Percentiles rank a stretch among this genome's conserved stretches.
phyloP scores from a whole-genome alignment of 1,140 invertebrate species.

The Eumaeus atala region DNA sequence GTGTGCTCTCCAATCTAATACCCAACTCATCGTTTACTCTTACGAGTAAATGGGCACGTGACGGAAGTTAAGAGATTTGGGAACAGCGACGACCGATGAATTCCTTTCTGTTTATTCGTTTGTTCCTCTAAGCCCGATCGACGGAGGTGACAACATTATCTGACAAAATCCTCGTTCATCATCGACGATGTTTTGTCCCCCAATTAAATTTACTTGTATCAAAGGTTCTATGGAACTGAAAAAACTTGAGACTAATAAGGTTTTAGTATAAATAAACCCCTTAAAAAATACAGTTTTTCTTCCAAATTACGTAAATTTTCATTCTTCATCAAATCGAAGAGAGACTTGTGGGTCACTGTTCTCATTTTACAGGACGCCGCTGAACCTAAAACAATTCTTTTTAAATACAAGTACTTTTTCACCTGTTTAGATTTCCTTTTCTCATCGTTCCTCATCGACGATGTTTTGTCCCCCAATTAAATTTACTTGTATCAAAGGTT shows the following conservation, averaged over 20 bases:
- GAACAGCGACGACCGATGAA: background rate
- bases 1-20: too few relatives aligned
- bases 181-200: constrained; percentile 1
- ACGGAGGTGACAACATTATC: background rate
- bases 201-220: constrained; percentile 1
- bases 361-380: constrained; percentile 1
- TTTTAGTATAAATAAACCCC: background rate
- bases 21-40: background rate
- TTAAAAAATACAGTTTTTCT: background rate
- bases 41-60: constrained; percentile 1
- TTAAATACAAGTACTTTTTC: too few relatives aligned
- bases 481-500: constrained; percentile 2
- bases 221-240: background rate
- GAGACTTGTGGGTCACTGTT: constrained; percentile 10
- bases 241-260: background rate
- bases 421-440: too few relatives aligned
- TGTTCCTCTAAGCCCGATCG: background rate
- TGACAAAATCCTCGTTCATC: constrained; percentile 1
- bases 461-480: constrained; percentile 4
- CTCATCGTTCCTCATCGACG: background rate
- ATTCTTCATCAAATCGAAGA: constrained; percentile 4
- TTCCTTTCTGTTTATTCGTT: background rate
- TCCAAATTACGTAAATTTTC: constrained; percentile 12
- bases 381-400: constrained; percentile 8
- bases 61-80: constrained; percentile 1